phyloP scores from a whole-genome alignment of 2,113 vertebrate genomes.

The Malurus cyaneus region DNA sequence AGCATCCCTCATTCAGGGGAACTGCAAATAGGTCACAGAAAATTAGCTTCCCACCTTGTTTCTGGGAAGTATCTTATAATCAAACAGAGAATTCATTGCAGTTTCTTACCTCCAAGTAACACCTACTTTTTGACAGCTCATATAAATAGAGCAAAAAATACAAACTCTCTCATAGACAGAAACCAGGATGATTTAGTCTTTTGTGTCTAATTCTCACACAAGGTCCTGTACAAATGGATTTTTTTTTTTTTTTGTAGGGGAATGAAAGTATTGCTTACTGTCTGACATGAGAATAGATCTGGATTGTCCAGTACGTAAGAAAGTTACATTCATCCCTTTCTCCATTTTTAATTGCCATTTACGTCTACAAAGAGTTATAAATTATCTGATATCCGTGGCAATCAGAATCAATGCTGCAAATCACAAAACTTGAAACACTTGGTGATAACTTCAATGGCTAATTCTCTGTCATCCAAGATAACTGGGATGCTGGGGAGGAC shows the following conservation, averaged over 20 bases:
- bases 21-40: conserved; percentile 39
- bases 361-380: background rate
- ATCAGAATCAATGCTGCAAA: background rate
- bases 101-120: background rate
- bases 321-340: background rate
- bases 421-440: background rate
- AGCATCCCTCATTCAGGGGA: background rate
- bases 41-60: conserved; percentile 13
- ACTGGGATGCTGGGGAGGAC: background rate
- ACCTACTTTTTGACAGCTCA: conserved; percentile 10
- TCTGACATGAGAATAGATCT: background rate
- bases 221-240: background rate
- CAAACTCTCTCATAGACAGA: background rate
- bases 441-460: background rate
- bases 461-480: background rate
- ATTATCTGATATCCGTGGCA: background rate
- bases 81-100: background rate
- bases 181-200: background rate
- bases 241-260: background rate
- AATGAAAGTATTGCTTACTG: background rate
- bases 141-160: background rate
- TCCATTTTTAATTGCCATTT: background rate
- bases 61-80: conserved; percentile 14
- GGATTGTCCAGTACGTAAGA: background rate
- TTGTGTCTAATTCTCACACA: background rate